Base-by-base conservation (phyloP, 2,888 invertebrate genomes). In the Oasisia sp. region DNA sequence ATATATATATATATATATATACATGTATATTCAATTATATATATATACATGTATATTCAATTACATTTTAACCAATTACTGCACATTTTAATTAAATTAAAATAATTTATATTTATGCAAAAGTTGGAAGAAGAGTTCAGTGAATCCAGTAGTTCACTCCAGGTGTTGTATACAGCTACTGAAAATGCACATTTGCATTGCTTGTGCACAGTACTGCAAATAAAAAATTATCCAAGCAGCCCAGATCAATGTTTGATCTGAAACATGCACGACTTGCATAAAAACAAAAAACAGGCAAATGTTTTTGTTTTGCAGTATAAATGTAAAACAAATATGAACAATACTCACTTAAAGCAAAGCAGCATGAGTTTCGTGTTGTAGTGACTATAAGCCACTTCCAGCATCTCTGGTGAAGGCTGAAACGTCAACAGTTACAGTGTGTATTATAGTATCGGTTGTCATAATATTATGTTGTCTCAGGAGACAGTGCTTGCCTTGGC, bases 391-490 rank as follows among this genome's bases (percentile, higher is more conserved):
- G 96, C 96, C 92, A 94, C 95, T 91, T 95, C 95, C 93, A 95
- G 95, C 96, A 96, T 96, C 93, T 96, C 96, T 92, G 95, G 95
- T 27, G 95, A 95, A 50, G 96, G 96, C 96, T 96, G 91, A 74
- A 90, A 91, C 19, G 90, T 27, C 14, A 74, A 27, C 74, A 74
- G 14, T 74, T 27, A 27, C 7, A 58, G 50, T n/a, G 74, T 0
- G 91, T 27, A 89, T 19, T 91, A 19, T 19, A 92, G 9, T 45
- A 90, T 45, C 5, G 32, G 27, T 27, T 27, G 74, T 27, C 27
- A 7, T 27, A n/a, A n/a, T n/a, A n/a, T n/a, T n/a, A 19, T 7
- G 74, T 56, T 27, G 74, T 50, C 50, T 50, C 50, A 9, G 1
- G 14, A 9, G 50, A 50, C 5, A 50, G 1, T 50, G 50, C 50